These are phyloP conservation scores for Trichopria drosophilae DNA, from an alignment of 2,888 invertebrate genomes.

Conservation along the genomic window DNA sequence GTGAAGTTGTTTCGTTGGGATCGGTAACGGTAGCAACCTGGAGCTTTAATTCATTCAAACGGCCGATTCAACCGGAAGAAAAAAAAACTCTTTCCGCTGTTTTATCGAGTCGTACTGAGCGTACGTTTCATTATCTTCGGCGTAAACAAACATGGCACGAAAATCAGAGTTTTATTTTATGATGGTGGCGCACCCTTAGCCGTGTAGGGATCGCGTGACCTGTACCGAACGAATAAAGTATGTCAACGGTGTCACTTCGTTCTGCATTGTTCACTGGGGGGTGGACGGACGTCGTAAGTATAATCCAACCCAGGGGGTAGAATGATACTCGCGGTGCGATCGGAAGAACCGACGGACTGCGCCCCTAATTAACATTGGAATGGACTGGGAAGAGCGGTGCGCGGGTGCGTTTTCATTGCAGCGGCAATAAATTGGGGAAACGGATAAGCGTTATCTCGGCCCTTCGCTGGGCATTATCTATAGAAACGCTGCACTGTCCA, in stretches of 20 bases:
- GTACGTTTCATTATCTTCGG: too few relatives aligned
- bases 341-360: conserved; percentile 39
- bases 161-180: too few relatives aligned
- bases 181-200: too few relatives aligned
- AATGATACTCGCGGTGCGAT: too few relatives aligned
- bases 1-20: too few relatives aligned
- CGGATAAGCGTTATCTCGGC: conserved; percentile 52
- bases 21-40: too few relatives aligned
- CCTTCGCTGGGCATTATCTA: conserved; percentile 50
- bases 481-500: too few relatives aligned
- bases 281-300: conserved; percentile 43
- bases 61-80: too few relatives aligned
- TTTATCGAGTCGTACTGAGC: too few relatives aligned
- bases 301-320: conserved; percentile 40
- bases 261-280: conserved; percentile 40
- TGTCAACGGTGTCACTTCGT: conserved; percentile 52
- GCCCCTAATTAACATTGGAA: conserved; percentile 54
- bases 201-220: conserved; percentile 41
- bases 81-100: too few relatives aligned
- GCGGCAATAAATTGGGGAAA: conserved; percentile 50
- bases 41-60: too few relatives aligned
- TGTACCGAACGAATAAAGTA: conserved; percentile 39
- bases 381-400: conserved; percentile 47
- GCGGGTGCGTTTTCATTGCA: conserved; percentile 49
- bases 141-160: too few relatives aligned